Evolutionary conservation across 2,797 vertebrate genomes (phyloP).

Genomic region (Lutjanus argentimaculatus): DNA sequence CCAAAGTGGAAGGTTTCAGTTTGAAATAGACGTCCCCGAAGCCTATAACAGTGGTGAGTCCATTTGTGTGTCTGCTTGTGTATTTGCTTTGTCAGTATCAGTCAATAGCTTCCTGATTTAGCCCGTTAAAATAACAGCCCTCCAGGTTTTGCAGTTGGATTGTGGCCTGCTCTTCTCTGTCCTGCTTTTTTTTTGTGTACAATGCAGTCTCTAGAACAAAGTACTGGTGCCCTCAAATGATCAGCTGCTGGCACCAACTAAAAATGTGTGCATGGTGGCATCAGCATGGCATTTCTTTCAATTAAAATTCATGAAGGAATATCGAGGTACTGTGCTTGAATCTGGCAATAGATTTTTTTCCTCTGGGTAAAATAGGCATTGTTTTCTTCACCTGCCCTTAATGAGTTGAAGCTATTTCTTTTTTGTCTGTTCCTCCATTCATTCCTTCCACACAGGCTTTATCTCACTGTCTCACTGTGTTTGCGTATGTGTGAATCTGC

Average conservation of each 20-base stretch:
- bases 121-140: not conserved
- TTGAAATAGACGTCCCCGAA: conserved; percentile 94
- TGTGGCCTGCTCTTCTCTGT: not conserved
- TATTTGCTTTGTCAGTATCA: not conserved
- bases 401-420: not conserved
- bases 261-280: not conserved
- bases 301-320: not conserved
- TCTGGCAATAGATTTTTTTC: not conserved
- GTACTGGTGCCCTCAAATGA: not conserved
- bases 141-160: not conserved
- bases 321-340: not conserved
- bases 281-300: not conserved
- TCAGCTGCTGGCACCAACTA: not conserved
- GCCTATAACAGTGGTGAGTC: conserved; percentile 99
- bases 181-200: not conserved
- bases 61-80: not conserved
- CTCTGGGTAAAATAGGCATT: not conserved
- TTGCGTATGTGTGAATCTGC: conserved; percentile 3
- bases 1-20: conserved; percentile 91
- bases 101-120: not conserved
- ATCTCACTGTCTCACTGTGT: conserved; percentile 21
- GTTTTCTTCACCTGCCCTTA: not conserved
- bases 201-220: not conserved
- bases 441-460: conserved; percentile 15
- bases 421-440: conserved; percentile 12